Evolutionary conservation across 2,797 vertebrate genomes (phyloP).

Genomic region (Oryzias sinensis): DNA sequence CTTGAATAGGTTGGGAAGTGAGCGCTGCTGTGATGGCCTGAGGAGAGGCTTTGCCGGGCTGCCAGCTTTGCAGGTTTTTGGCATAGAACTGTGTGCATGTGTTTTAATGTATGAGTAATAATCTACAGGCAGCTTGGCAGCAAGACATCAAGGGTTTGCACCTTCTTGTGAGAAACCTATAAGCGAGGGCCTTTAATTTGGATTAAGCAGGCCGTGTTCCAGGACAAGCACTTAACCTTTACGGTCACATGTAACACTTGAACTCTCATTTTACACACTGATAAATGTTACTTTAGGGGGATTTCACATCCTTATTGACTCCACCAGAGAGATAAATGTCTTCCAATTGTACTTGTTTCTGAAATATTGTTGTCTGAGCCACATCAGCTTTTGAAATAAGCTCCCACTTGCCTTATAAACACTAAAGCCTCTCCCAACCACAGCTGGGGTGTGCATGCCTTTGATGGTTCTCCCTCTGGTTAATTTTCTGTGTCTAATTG

Average conservation of each 20-base stretch:
- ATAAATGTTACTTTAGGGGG: not conserved
- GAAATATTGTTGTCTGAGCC: conserved; percentile 2
- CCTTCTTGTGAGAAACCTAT: conserved; percentile 46
- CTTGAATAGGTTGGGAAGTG: conserved; percentile 58
- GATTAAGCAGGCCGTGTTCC: conserved; percentile 46
- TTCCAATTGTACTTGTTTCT: conserved; percentile 11
- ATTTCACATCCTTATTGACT: not conserved
- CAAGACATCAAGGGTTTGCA: conserved; percentile 23
- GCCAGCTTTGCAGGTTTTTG: conserved; percentile 34
- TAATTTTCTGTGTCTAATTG: conserved; percentile 19
- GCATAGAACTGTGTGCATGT: conserved; percentile 16
- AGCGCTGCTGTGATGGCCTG: conserved; percentile 49
- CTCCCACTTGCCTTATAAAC: conserved; percentile 23
- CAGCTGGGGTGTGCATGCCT: conserved; percentile 12
- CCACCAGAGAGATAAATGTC: conserved; percentile 28
- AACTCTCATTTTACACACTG: conserved; percentile 53
- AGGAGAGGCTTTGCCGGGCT: conserved; percentile 28
- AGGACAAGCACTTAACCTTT: conserved; percentile 17
- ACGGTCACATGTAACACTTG: conserved; percentile 50
- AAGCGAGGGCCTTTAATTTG: conserved; percentile 48
- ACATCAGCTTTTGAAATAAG: not conserved
- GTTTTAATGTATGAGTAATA: conserved; percentile 43
- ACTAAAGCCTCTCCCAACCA: conserved; percentile 8
- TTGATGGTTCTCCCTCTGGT: conserved; percentile 16
- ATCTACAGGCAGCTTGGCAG: conserved; percentile 44